phyloP scores from a whole-genome alignment of 30 jellyfish, hydroid and myxozoan genomes.

The Chrysaora quinquecirrha region DNA sequence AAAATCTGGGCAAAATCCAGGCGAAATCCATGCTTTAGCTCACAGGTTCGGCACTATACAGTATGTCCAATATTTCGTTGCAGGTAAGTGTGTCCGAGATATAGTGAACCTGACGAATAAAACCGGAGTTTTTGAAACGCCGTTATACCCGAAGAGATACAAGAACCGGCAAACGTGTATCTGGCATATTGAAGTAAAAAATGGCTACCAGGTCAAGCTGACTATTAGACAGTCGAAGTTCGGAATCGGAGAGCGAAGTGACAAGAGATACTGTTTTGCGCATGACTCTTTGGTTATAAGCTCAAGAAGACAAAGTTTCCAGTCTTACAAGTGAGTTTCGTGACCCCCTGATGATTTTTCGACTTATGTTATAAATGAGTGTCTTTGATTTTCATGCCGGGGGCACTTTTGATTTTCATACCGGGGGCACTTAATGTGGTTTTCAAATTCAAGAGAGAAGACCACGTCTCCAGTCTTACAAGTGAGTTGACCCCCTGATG shows the following conservation, averaged over 20 bases:
- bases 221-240: slow-evolving; percentile 13
- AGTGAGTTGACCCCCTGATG: no score
- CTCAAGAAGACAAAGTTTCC: slow-evolving; percentile 61
- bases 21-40: no score
- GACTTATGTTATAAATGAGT: not conserved
- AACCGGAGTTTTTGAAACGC: slow-evolving; percentile 58
- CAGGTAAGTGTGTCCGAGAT: slow-evolving; percentile 67
- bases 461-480: no score
- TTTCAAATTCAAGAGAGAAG: no score
- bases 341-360: no score
- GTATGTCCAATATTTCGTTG: slow-evolving; percentile 39
- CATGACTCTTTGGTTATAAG: slow-evolving; percentile 72
- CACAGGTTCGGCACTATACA: slow-evolving; percentile 57
- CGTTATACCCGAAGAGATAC: slow-evolving; percentile 69
- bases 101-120: slow-evolving; percentile 29
- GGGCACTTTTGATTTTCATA: no score
- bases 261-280: slow-evolving; percentile 38
- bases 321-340: slow-evolving; percentile 55
- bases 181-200: slow-evolving; percentile 68
- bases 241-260: slow-evolving; percentile 52
- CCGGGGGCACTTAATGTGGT: no score
- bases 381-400: no score
- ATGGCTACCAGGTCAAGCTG: slow-evolving; percentile 66
- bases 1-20: no score
- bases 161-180: slow-evolving; percentile 70